These are phyloP conservation scores for Ptiloglossa arizonensis DNA, from an alignment of 1,140 invertebrate species.

Conservation along the genomic window DNA sequence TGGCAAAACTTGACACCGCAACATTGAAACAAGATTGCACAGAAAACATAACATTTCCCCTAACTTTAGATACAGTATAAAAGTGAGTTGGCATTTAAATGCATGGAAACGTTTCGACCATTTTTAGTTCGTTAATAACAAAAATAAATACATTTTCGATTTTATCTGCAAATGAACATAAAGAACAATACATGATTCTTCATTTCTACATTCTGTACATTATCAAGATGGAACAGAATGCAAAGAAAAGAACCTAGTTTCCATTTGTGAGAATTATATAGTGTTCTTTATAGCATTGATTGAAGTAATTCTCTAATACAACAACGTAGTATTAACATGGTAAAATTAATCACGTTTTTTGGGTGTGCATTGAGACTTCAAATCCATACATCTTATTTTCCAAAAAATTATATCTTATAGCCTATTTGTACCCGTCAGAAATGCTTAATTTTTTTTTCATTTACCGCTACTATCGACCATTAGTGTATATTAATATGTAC, in stretches of 20 bases:
- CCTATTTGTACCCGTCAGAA: conserved; percentile 81
- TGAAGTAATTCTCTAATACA: conserved; percentile 30
- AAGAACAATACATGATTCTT: conserved; percentile 49
- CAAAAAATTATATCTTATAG: conserved; percentile 70
- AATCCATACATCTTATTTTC: conserved; percentile 71
- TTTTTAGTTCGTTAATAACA: conserved; percentile 28
- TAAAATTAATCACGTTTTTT: conserved; percentile 54
- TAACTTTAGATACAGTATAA: conserved; percentile 70
- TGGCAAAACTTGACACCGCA: conserved; percentile 52
- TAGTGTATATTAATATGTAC: conserved; percentile 52
- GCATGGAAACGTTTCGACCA: conserved; percentile 48
- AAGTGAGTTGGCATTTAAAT: conserved; percentile 63
- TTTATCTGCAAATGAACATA: conserved; percentile 49
- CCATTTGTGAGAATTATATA: conserved; percentile 23
- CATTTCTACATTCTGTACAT: conserved; percentile 39
- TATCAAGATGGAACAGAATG: conserved; percentile 6
- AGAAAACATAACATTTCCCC: conserved; percentile 68
- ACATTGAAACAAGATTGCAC: conserved; percentile 77
- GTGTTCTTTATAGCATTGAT: conserved; percentile 24
- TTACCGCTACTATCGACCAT: conserved; percentile 60
- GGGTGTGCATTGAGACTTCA: conserved; percentile 71
- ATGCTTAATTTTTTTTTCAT: conserved; percentile 66
- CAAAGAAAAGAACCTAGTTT: conserved; percentile 6
- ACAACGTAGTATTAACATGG: conserved; percentile 37
- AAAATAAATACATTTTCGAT: conserved; percentile 55